Evolutionary conservation across 2,797 vertebrate species (phyloP).

Genomic region (Fistularia commersonii): DNA sequence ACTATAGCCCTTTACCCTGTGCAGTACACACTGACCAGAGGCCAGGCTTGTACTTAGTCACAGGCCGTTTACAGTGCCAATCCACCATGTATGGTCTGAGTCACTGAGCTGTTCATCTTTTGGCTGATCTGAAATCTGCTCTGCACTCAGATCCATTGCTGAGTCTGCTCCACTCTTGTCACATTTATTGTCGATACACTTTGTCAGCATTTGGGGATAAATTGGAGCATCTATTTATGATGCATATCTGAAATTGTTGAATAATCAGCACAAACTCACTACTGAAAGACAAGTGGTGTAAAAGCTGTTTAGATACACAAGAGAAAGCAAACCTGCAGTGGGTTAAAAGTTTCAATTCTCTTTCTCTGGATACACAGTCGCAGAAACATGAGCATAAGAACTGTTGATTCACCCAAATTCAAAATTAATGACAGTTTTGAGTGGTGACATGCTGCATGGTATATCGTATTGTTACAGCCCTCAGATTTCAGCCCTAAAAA

Average conservation of each 20-base stretch:
- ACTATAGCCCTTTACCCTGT: conserved; percentile 14
- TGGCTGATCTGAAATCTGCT: conserved; percentile 53
- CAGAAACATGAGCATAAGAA: conserved; percentile 41
- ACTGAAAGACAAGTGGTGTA: conserved; percentile 18
- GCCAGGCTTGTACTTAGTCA: conserved; percentile 47
- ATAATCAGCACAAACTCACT: conserved; percentile 39
- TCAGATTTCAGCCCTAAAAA: conserved; percentile 77
- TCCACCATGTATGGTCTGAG: conserved; percentile 56
- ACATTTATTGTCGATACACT: conserved; percentile 29
- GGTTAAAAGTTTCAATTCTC: conserved; percentile 57
- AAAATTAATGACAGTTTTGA: conserved; percentile 33
- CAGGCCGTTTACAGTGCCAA: conserved; percentile 50
- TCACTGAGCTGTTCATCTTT: conserved; percentile 48
- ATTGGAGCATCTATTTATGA: conserved; percentile 40
- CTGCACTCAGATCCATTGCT: conserved; percentile 46
- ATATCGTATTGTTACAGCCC: conserved; percentile 66
- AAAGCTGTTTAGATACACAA: conserved; percentile 28
- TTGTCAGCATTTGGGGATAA: conserved; percentile 50
- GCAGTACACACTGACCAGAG: conserved; percentile 33
- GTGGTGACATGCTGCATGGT: conserved; percentile 16
- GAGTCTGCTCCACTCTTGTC: conserved; percentile 1
- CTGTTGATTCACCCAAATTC: conserved; percentile 27
- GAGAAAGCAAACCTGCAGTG: conserved; percentile 46
- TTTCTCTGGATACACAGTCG: conserved; percentile 27
- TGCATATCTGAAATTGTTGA: conserved; percentile 27